Evolutionary conservation across 2,797 vertebrate genomes (phyloP), one percentile per base, ranked within the genome.

Genomic region (Cetoscarus ocellatus): DNA sequence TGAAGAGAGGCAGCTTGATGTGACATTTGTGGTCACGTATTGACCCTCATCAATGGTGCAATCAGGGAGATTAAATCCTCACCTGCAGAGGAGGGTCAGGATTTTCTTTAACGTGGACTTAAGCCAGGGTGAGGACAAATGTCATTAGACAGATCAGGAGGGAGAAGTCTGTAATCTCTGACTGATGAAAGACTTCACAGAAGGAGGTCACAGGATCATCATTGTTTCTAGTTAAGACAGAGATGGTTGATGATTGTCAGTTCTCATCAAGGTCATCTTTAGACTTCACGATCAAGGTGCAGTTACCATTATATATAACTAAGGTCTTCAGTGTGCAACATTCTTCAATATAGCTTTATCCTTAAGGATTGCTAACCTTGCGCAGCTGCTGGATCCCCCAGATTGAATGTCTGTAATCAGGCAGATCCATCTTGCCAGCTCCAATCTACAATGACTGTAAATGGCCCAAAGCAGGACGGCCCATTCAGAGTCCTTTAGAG

Each of bases 141-240:
- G 36, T 67, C 60, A 15, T 60, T 67, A 38, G 19, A 18, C 15
- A 1, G 7, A 39, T 18, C 9, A 1, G 43, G 54, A 61, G 61
- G 60, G 18, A 15, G 50, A n/a, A 65, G 50, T 40, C 42, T 62
- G 71, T 27, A 80, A 85, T 82, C 17, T 39, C 8, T 74, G 38
- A n/a, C 35, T 57, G 75, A 57, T 59, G 19, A 74, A 27, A 11
- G 55, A 9, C 49, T 56, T 69, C 9, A 42, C 34, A 45, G 17
- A 10, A 43, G 55, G 43, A 45, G 52, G 13, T 35, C 13, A 61
- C 10, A 0, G 40, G 2, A 61, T 76, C 39, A 50, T 50, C 34
- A 6, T 13, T 49, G 17, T 48, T 27, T 34, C 7, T n/a, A 42
- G 11, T 36, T 13, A 72, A 54, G 17, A 60, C 44, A 42, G 17